Percentiles rank a stretch among this genome's conserved stretches.
Conservation (phyloP, 2,888 invertebrate genomes). For the Aporophyla nigra region DNA sequence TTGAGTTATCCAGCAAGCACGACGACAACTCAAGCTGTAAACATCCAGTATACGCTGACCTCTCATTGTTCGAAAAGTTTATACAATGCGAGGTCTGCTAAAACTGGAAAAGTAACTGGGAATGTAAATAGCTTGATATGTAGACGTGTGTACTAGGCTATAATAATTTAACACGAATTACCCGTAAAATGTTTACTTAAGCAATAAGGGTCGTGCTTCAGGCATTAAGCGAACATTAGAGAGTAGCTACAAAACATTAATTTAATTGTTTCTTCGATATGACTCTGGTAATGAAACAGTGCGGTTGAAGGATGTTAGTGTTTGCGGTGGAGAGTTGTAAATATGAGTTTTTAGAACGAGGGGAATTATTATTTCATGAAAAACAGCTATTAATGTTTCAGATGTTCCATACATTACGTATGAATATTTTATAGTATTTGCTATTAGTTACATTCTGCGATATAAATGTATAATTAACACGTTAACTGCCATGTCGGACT, state of each 20-base stretch:
- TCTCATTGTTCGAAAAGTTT: too few species aligned
- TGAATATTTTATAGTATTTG: neutral
- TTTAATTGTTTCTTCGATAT: constrained; percentile 18
- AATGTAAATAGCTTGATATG: too few species aligned
- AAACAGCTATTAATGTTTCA: neutral
- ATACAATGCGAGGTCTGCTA: too few species aligned
- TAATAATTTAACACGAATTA: neutral
- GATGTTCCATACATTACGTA: neutral
- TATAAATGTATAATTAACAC: too few species aligned
- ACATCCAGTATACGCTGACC: too few species aligned
- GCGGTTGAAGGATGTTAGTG: neutral
- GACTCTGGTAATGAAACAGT: constrained; percentile 19
- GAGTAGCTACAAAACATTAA: constrained; percentile 8
- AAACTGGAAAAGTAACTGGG: too few species aligned
- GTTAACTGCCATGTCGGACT: too few species aligned
- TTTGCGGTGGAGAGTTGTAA: neutral
- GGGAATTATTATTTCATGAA: neutral
- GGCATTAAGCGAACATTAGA: constrained; percentile 15
- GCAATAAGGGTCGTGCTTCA: constrained; percentile 4
- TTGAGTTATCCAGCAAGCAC: too few species aligned
- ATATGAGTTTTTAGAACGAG: neutral
- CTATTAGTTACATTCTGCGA: neutral
- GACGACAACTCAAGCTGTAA: too few species aligned
- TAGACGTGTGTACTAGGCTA: neutral
- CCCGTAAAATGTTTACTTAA: constrained; percentile 16